Conservation (phyloP, 2,888 invertebrate genomes). For the Scrobipalpa costella region DNA sequence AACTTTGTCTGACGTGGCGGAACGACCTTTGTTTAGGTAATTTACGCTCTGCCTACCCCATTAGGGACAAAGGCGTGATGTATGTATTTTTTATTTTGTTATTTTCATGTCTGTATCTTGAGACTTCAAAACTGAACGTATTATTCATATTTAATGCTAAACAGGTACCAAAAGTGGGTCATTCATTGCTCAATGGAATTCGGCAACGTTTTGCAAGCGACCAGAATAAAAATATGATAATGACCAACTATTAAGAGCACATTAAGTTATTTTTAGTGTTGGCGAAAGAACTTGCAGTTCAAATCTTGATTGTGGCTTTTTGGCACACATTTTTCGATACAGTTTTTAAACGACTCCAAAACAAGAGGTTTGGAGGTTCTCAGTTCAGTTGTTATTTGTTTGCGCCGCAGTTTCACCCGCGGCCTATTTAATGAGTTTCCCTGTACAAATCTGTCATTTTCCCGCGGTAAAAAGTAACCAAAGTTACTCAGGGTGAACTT, state of each 20-base stretch:
- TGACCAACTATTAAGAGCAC: constrained; percentile 1
- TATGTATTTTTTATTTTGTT: neutral
- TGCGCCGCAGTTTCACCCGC: no score
- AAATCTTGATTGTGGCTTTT: neutral
- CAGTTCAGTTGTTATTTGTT: no score
- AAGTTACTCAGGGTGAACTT: no score
- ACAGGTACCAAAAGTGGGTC: constrained; percentile 1
- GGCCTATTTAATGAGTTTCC: no score
- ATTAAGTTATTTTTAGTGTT: constrained; percentile 5
- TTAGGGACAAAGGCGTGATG: no score
- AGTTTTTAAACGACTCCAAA: no score
- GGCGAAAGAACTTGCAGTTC: neutral
- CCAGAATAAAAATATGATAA: constrained; percentile 3
- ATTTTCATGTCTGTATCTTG: neutral
- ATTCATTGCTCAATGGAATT: constrained; percentile 8
- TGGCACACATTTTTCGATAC: neutral
- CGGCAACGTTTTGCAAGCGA: neutral
- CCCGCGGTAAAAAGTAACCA: no score
- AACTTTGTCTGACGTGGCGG: no score
- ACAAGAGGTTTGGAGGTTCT: no score
- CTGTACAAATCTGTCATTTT: no score
- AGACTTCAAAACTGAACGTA: neutral
- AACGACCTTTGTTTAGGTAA: no score
- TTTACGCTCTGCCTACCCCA: no score
- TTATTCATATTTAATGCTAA: constrained; percentile 8